phyloP scores from a whole-genome alignment of 2,113 vertebrate species.

The Craseonycteris thonglongyai region DNA sequence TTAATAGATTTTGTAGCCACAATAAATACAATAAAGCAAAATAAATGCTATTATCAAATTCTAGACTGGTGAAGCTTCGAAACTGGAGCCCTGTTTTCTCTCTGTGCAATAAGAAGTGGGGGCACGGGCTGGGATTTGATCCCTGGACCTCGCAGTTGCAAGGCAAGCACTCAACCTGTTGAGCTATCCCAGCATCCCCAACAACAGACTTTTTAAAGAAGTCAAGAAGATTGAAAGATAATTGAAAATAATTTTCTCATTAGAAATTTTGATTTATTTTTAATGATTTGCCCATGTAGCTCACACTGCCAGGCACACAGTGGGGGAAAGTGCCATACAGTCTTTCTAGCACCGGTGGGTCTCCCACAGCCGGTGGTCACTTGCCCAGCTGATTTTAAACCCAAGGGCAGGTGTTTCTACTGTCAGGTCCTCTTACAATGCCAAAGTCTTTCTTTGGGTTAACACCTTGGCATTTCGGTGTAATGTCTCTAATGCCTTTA shows the following conservation, averaged over 20 bases:
- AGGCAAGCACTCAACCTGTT: too few relatives aligned
- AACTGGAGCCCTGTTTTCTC: background rate
- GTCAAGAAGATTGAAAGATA: background rate
- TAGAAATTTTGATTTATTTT: background rate
- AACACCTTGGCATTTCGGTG: background rate
- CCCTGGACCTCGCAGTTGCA: too few relatives aligned
- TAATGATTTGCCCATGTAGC: background rate
- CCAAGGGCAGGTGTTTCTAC: background rate
- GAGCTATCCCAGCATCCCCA: too few relatives aligned
- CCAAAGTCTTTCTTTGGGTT: background rate
- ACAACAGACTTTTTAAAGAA: background rate
- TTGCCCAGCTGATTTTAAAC: background rate
- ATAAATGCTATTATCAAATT: background rate
- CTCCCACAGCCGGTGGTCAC: background rate
- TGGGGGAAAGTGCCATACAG: background rate
- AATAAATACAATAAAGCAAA: background rate
- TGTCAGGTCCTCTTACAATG: background rate
- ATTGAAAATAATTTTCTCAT: background rate
- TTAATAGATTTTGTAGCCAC: too few relatives aligned
- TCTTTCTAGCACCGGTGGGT: background rate
- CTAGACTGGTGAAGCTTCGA: background rate
- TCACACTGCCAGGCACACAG: accelerated
- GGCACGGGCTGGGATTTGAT: accelerated
- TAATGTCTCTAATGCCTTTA: background rate
- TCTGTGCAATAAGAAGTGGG: background rate